Conservation (phyloP, 2,797 vertebrate species). For the Coregonus suidteri region DNA sequence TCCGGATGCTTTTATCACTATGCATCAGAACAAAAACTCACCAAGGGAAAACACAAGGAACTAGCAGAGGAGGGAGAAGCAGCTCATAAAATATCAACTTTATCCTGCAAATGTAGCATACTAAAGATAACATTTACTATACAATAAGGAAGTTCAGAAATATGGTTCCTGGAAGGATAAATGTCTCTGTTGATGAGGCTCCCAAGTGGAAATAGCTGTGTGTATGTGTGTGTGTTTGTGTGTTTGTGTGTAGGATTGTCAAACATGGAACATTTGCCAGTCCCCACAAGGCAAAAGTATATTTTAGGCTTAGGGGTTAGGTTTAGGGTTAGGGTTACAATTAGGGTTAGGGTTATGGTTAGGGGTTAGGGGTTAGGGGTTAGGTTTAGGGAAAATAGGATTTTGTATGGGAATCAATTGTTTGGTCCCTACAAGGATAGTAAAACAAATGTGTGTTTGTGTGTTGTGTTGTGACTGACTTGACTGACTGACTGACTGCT, state of each 20-base stretch:
- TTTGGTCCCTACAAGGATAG: no score
- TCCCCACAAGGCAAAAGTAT: no score
- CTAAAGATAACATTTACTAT: constrained; percentile 46
- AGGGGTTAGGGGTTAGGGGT: no score
- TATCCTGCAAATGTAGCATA: constrained; percentile 39
- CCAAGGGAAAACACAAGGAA: constrained; percentile 23
- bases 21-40: constrained; percentile 34
- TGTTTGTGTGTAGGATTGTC: no score
- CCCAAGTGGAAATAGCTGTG: constrained; percentile 39
- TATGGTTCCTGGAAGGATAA: no score
- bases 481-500: not conserved
- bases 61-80: constrained; percentile 16
- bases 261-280: no score
- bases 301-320: no score
- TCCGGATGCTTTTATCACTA: constrained; percentile 31
- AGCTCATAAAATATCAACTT: constrained; percentile 32
- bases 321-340: no score
- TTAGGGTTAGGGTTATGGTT: no score
- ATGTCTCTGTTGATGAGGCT: constrained; percentile 12
- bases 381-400: no score
- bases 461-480: not conserved
- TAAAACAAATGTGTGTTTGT: no score
- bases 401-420: no score
- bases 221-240: constrained; percentile 8
- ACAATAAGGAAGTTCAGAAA: constrained; percentile 41